Conservation (phyloP, 2,797 vertebrate species). For the Sebastes itinus region DNA sequence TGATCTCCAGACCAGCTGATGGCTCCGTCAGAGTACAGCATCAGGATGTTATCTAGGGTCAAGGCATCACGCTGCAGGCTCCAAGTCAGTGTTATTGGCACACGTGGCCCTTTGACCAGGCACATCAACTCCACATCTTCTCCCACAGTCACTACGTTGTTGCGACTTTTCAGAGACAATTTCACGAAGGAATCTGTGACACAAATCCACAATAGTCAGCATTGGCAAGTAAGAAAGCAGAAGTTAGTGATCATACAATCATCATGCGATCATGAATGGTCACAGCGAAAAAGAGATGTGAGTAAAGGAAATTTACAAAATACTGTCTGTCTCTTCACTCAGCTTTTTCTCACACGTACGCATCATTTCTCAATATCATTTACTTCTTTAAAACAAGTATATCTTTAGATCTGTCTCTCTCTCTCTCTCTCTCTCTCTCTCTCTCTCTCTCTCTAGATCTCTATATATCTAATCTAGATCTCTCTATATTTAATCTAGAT, state of each 20-base stretch:
- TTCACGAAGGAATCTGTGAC: slow-evolving; percentile 61
- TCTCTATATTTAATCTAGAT: too few relatives aligned
- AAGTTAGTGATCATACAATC: neutral
- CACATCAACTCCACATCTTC: slow-evolving; percentile 68
- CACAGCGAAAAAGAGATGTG: neutral
- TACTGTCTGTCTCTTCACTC: neutral
- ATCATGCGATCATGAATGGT: neutral
- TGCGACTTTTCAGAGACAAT: slow-evolving; percentile 64
- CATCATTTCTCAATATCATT: neutral
- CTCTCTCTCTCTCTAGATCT: too few relatives aligned
- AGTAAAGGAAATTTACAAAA: neutral
- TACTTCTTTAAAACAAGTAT: neutral
- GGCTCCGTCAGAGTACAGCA: slow-evolving; percentile 53
- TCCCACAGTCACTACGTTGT: slow-evolving; percentile 10
- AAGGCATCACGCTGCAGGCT: slow-evolving; percentile 43
- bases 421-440: too few relatives aligned
- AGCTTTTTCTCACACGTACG: neutral
- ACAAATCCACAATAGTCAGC: neutral
- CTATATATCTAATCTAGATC: too few relatives aligned
- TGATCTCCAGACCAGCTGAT: slow-evolving; percentile 71
- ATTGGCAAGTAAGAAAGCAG: neutral
- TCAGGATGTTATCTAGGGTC: slow-evolving; percentile 63
- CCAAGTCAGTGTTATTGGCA: slow-evolving; percentile 75
- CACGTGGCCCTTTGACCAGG: slow-evolving; percentile 41
- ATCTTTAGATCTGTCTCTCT: too few relatives aligned